Percentiles rank a stretch among this genome's conserved stretches.
Evolutionary conservation across 1,140 invertebrate genomes (phyloP).

Genomic region (Stenopsyche tienmushanensis): DNA sequence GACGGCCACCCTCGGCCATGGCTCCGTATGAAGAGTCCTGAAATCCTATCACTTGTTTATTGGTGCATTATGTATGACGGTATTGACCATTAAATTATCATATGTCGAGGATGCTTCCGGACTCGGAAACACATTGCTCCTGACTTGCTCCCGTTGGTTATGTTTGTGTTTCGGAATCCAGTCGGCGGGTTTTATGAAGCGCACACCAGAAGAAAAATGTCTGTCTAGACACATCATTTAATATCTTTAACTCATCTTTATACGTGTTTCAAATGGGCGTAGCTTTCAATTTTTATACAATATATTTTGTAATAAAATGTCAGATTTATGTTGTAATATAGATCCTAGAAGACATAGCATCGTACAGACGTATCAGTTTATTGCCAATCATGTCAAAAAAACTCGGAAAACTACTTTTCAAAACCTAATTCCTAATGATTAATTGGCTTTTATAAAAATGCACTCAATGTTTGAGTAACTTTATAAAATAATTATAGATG

Average conservation of each 20-base stretch:
- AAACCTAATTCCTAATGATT: too few species aligned
- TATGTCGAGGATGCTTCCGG: slow-evolving; percentile 36
- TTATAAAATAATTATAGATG: too few species aligned
- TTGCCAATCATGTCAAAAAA: too few species aligned
- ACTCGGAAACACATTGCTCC: slow-evolving; percentile 25
- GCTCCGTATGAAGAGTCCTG: slow-evolving; percentile 17
- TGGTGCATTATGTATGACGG: slow-evolving; percentile 39
- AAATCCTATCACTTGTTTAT: slow-evolving; percentile 40
- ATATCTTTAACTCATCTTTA: neutral
- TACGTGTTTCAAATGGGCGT: neutral
- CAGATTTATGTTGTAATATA: too few species aligned
- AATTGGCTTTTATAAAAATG: too few species aligned
- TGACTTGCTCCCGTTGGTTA: slow-evolving; percentile 13
- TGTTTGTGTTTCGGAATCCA: slow-evolving; percentile 26
- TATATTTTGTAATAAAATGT: too few species aligned
- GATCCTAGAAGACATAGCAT: too few species aligned
- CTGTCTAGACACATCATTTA: neutral
- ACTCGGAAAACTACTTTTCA: too few species aligned
- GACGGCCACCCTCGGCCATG: too few species aligned
- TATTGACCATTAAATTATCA: slow-evolving; percentile 43
- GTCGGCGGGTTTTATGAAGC: slow-evolving; percentile 34
- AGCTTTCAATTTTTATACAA: too few species aligned
- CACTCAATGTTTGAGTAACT: too few species aligned
- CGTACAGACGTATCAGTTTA: too few species aligned
- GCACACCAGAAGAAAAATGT: neutral